phyloP scores from a whole-genome alignment of 1,140 invertebrate genomes.

The Papilio aristodemus region DNA sequence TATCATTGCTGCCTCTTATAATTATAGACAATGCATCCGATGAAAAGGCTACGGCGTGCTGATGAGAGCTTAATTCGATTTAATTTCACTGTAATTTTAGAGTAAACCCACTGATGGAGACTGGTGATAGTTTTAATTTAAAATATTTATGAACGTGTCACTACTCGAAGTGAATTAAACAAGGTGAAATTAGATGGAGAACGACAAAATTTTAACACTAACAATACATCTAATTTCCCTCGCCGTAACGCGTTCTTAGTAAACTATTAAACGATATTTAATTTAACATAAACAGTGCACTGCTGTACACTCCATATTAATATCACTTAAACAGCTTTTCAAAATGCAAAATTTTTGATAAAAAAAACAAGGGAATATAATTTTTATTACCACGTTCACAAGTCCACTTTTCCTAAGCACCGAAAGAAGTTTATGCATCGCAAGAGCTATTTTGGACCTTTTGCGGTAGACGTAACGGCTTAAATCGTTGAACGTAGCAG shows the following conservation, averaged over 20 bases:
- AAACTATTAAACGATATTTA: conserved; percentile 79
- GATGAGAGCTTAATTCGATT: conserved; percentile 21
- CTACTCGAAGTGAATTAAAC: conserved; percentile 14
- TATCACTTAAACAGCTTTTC: conserved; percentile 60
- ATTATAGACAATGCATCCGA: conserved; percentile 32
- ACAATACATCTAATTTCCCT: conserved; percentile 51
- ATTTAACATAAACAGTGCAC: conserved; percentile 75
- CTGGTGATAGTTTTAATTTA: neutral
- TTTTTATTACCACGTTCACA: conserved; percentile 47
- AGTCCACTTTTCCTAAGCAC: conserved; percentile 51
- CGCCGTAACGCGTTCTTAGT: conserved; percentile 65
- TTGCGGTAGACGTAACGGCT: conserved; percentile 45
- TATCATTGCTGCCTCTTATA: conserved; percentile 28
- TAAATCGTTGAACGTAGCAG: conserved; percentile 43
- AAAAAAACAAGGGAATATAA: conserved; percentile 48
- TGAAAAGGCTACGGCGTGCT: conserved; percentile 13
- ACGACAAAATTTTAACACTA: conserved; percentile 21
- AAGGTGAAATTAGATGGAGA: conserved; percentile 21
- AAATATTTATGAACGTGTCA: conserved; percentile 25
- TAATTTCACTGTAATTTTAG: conserved; percentile 21
- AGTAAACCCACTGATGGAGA: neutral
- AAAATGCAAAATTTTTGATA: conserved; percentile 51
- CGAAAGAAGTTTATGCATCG: conserved; percentile 34
- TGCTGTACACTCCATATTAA: conserved; percentile 71
- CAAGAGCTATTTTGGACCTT: conserved; percentile 46